These are phyloP conservation scores for Drosophila cracens DNA, from an alignment of 2,888 invertebrate species.

Conservation along the genomic window DNA sequence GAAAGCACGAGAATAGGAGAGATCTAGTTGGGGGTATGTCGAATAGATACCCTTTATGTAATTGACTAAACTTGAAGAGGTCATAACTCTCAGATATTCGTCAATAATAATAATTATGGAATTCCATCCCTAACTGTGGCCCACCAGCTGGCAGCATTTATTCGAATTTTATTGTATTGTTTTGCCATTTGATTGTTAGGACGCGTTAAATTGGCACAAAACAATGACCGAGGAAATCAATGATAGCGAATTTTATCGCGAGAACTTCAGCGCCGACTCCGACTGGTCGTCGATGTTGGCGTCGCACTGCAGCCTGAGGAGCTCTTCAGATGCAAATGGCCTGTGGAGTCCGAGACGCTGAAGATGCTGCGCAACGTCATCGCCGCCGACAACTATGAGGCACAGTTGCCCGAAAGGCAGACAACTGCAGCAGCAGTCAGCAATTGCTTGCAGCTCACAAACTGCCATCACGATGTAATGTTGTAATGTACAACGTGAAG, in stretches of 20 bases:
- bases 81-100: background rate
- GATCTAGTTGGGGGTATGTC: background rate
- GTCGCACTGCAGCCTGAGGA: conserved; percentile 84
- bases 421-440: conserved; percentile 65
- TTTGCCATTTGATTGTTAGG: conserved; percentile 40
- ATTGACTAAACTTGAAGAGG: background rate
- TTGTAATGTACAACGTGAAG: conserved; percentile 23
- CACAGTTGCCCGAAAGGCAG: conserved; percentile 75
- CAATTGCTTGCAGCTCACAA: conserved; percentile 54
- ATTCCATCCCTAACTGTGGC: background rate
- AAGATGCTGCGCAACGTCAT: conserved; percentile 87
- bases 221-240: conserved; percentile 90
- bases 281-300: conserved; percentile 88
- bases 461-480: conserved; percentile 85
- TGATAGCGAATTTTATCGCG: conserved; percentile 92
- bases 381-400: conserved; percentile 83
- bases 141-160: conserved; percentile 36
- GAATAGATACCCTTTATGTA: background rate
- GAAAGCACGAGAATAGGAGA: background rate
- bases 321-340: conserved; percentile 86
- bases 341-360: conserved; percentile 86
- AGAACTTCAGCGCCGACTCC: conserved; percentile 98
- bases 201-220: background rate
- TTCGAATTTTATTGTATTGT: conserved; percentile 14
- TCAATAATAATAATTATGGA: background rate